phyloP scores from a whole-genome alignment of 2,797 vertebrate species.

The Sylvilagus floridanus region DNA sequence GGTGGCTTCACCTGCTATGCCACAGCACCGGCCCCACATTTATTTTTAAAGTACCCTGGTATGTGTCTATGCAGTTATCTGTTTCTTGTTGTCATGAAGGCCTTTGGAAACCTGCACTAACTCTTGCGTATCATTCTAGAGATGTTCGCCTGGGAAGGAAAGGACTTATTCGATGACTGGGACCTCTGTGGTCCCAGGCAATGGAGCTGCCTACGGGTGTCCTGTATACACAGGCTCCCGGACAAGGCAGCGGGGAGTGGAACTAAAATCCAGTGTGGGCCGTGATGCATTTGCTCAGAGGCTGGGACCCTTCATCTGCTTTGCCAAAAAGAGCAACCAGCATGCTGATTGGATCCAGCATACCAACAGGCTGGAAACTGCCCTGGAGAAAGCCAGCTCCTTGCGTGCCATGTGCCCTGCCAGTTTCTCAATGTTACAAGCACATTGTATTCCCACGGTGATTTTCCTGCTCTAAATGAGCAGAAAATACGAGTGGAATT shows the following conservation, averaged over 20 bases:
- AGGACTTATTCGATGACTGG: background rate
- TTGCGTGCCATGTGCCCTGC: background rate
- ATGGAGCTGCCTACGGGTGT: background rate
- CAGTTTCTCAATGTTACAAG: constrained; percentile 17
- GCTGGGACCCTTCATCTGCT: background rate
- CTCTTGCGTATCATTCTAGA: background rate
- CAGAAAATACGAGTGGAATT: background rate
- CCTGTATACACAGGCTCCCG: background rate
- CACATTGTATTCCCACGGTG: background rate
- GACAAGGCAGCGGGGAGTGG: background rate
- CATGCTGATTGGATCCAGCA: background rate
- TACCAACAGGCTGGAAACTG: constrained; percentile 38
- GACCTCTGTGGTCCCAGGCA: background rate
- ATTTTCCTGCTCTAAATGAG: background rate
- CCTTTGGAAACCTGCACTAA: constrained; percentile 38
- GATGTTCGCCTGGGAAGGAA: background rate
- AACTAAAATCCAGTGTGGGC: background rate
- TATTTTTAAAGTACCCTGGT: too few species aligned
- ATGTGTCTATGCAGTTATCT: background rate
- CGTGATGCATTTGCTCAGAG: background rate
- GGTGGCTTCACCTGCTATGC: too few species aligned
- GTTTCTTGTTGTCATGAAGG: constrained; percentile 37
- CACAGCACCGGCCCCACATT: too few species aligned
- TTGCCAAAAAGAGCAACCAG: background rate
- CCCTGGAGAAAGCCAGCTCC: constrained; percentile 27